Evolutionary conservation across 64 coral and sea anemone species (phyloP).

Genomic region (Pocillopora damicornis): DNA sequence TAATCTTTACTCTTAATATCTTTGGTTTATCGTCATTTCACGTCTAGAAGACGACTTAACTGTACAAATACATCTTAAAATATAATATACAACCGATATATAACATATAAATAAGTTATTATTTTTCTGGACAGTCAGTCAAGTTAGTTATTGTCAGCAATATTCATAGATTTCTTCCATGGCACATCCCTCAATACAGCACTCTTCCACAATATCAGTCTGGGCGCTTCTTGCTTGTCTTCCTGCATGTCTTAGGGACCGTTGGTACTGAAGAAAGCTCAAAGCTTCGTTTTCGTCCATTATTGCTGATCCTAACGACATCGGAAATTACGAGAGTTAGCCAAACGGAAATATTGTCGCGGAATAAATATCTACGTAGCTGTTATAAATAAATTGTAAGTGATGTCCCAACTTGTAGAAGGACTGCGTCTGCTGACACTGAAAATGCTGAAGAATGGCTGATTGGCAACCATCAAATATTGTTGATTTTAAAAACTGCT

Average conservation of each 20-base stretch:
- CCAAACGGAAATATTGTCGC: background rate
- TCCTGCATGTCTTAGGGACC: background rate
- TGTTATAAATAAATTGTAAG: background rate
- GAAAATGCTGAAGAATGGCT: too few species aligned
- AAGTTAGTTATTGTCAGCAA: background rate
- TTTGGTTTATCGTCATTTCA: too few species aligned
- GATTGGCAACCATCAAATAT: too few species aligned
- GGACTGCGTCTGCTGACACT: too few species aligned
- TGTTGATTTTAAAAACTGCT: too few species aligned
- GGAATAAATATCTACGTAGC: background rate
- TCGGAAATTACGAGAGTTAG: background rate
- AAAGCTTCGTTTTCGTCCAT: slow-evolving; percentile 15
- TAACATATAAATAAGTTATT: slow-evolving; percentile 37
- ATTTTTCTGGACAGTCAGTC: background rate
- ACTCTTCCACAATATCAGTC: slow-evolving; percentile 47
- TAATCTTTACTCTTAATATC: too few species aligned
- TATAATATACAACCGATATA: slow-evolving; percentile 13
- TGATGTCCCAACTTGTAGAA: too few species aligned
- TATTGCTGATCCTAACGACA: background rate
- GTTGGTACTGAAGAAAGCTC: slow-evolving; percentile 6
- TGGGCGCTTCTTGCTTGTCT: too few species aligned
- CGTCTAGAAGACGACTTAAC: background rate
- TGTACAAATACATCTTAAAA: slow-evolving; percentile 8
- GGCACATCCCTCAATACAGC: slow-evolving; percentile 44
- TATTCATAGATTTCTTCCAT: slow-evolving; percentile 34